A percentile compares a stretch with the other conserved stretches of the same genome.
Evolutionary conservation across 2,888 invertebrate species (phyloP).

Genomic region (Chloromyia formosa): DNA sequence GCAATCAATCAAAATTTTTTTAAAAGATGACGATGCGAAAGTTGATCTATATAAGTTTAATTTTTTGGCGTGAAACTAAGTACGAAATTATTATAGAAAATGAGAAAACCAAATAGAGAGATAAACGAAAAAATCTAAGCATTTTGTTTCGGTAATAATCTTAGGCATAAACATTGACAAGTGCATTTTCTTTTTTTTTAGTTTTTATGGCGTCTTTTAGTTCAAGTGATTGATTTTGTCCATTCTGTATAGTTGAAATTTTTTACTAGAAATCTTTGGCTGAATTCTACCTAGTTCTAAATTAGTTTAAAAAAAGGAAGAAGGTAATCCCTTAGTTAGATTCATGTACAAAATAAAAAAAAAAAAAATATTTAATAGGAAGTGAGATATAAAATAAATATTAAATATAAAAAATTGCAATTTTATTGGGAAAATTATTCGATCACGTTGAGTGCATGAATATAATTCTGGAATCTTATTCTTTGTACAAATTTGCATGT

Average conservation of each 20-base stretch:
- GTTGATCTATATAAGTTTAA: conserved; percentile 15
- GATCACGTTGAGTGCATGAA: not conserved
- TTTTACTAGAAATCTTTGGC: conserved; percentile 33
- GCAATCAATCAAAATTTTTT: conserved; percentile 46
- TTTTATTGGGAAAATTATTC: conserved; percentile 13
- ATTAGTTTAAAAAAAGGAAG: conserved; percentile 26
- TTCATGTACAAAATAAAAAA: conserved; percentile 20
- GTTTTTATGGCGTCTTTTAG: not conserved
- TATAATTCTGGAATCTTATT: not conserved
- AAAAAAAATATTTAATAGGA: not conserved
- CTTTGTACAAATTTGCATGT: not conserved
- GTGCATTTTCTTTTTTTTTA: conserved; percentile 22
- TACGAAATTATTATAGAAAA: conserved; percentile 17
- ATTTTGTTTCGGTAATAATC: conserved; percentile 37
- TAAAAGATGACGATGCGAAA: conserved; percentile 34
- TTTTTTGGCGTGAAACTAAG: conserved; percentile 37
- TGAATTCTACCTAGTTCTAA: conserved; percentile 28
- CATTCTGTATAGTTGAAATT: conserved; percentile 33
- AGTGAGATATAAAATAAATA: not conserved
- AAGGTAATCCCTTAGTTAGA: conserved; percentile 20
- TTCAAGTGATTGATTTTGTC: conserved; percentile 7
- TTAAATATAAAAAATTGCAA: conserved; percentile 4
- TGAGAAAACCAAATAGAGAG: conserved; percentile 29
- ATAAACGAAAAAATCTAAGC: conserved; percentile 4
- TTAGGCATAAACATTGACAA: conserved; percentile 45